Conservation (phyloP, 2,888 invertebrate species). For the Rhagonycha fulva region DNA sequence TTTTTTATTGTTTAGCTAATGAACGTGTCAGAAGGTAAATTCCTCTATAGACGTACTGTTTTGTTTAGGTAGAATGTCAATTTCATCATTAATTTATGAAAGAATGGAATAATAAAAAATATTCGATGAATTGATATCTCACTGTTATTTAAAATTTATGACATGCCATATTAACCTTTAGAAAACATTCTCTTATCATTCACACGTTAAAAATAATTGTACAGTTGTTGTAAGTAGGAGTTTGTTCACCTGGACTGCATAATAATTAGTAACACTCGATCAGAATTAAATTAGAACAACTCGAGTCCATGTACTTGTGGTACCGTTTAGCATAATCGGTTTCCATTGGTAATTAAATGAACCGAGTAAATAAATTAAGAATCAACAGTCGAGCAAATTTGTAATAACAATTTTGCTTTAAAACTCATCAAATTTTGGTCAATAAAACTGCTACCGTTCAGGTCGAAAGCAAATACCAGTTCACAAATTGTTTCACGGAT, state of each 20-base stretch:
- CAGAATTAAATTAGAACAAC: background rate
- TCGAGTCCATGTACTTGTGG: constrained; percentile 1
- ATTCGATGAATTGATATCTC: constrained; percentile 18
- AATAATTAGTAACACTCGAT: constrained; percentile 14
- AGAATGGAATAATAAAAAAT: constrained; percentile 18
- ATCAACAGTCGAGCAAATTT: constrained; percentile 4
- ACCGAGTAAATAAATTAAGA: constrained; percentile 1
- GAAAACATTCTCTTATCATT: constrained; percentile 4
- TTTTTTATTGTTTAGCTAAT: constrained; percentile 14
- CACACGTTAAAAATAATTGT: background rate
- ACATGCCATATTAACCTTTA: constrained; percentile 14
- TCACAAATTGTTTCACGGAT: constrained; percentile 10
- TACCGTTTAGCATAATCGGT: constrained; percentile 7
- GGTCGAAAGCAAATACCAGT: background rate
- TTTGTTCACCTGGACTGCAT: constrained; percentile 18
- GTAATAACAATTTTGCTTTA: background rate
- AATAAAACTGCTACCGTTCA: background rate
- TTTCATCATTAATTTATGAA: constrained; percentile 24
- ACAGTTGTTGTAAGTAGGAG: constrained; percentile 1
- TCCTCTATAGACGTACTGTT: constrained; percentile 16
- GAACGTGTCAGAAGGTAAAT: constrained; percentile 17
- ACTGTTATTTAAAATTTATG: constrained; percentile 9
- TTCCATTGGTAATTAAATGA: constrained; percentile 4
- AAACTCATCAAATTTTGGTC: background rate
- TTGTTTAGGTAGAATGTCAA: constrained; percentile 16